Evolutionary conservation across 1,140 invertebrate species (phyloP).

Genomic region (Platyscapa corneri): DNA sequence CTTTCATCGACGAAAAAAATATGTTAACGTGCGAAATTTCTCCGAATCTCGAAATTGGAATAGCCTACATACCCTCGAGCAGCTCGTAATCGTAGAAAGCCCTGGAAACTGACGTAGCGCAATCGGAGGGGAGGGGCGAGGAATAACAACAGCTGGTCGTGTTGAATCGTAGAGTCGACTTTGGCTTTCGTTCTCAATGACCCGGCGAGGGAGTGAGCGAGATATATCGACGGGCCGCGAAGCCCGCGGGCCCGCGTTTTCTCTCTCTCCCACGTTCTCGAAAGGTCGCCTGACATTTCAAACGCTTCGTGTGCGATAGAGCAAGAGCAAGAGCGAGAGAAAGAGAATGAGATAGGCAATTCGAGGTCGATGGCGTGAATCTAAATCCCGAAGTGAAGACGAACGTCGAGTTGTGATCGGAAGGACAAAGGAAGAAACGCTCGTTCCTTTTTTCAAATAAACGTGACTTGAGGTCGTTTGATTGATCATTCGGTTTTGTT

Average conservation of each 20-base stretch:
- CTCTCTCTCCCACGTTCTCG: slow-evolving; percentile 55
- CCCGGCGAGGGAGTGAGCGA: neutral
- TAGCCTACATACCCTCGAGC: too few relatives aligned
- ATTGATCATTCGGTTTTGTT: neutral
- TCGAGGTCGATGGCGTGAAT: neutral
- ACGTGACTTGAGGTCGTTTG: neutral
- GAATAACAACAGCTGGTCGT: neutral
- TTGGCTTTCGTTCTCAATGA: neutral
- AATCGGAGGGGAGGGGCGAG: neutral
- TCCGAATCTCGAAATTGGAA: too few relatives aligned
- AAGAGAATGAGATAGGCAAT: neutral
- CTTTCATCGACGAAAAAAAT: neutral
- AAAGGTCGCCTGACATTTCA: slow-evolving; percentile 54
- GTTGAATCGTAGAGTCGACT: neutral
- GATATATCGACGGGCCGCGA: too few relatives aligned
- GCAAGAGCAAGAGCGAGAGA: neutral
- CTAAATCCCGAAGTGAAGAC: neutral
- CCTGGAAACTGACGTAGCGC: neutral
- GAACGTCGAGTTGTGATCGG: slow-evolving; percentile 34
- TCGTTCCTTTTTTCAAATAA: neutral
- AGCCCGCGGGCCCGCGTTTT: neutral
- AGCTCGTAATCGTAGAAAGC: neutral
- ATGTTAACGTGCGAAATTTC: neutral
- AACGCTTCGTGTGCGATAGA: neutral
- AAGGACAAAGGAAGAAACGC: slow-evolving; percentile 3